Evolutionary conservation across 2,797 vertebrate species (phyloP).

Genomic region (Gymnoscopelus braueri): DNA sequence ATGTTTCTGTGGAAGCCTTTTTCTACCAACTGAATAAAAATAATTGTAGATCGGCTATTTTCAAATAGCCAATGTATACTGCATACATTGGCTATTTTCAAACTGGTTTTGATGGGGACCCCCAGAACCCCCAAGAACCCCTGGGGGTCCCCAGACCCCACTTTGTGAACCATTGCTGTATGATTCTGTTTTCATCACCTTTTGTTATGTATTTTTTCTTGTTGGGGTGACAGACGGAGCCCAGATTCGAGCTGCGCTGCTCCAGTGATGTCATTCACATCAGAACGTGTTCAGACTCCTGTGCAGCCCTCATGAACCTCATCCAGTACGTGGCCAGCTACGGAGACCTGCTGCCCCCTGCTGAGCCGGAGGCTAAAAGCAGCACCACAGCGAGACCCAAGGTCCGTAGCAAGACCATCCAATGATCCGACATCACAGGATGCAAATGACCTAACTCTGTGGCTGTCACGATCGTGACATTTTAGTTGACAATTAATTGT

Average conservation of each 20-base stretch:
- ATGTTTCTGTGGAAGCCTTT: not conserved
- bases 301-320: conserved; percentile 97
- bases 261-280: conserved; percentile 96
- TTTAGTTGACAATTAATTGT: too few species aligned
- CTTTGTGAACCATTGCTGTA: too few species aligned
- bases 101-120: too few species aligned
- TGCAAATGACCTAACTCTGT: not conserved
- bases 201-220: not conserved
- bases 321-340: conserved; percentile 98
- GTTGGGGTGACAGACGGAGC: conserved; percentile 80
- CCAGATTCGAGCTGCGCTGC: conserved; percentile 94
- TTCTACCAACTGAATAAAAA: not conserved
- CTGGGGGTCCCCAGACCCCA: too few species aligned
- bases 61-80: too few species aligned
- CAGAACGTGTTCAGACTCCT: conserved; percentile 94
- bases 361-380: conserved; percentile 80
- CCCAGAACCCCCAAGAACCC: too few species aligned
- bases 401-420: conserved; percentile 72
- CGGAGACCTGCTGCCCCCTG: conserved; percentile 88
- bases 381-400: conserved; percentile 82
- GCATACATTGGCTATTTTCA: too few species aligned
- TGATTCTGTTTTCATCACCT: not conserved
- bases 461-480: too few species aligned
- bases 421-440: not conserved
- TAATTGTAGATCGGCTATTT: too few species aligned